Evolutionary conservation across 1,140 invertebrate species (phyloP), one percentile per base, ranked within the genome.

Genomic region (Diorhabda carinulata): DNA sequence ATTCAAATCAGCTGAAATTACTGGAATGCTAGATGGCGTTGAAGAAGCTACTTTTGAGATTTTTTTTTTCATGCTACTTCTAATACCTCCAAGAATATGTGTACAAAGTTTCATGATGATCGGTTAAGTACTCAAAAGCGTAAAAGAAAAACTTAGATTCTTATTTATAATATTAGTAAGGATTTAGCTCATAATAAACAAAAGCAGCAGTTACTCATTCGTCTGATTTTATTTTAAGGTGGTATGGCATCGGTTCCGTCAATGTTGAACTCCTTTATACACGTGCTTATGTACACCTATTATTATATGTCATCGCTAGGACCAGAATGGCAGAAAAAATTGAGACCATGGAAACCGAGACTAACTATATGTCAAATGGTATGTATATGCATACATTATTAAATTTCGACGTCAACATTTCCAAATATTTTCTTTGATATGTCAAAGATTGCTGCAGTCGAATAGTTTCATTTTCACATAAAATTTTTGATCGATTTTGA

Each of bases 281-380:
- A 82, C 57, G 72, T 78, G 4, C 61, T 84, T 0, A 82, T 82
- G 81, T 83, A 82, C 58, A 73, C 72, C 0, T 82, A 82, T 62
- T 82, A 82, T 52, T 74, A 74, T 4, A 5, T 81, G 41, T 72
- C 78, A 3, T 61, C 75, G 1, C 75, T 76, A 3, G 79, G 80
- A 68, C 73, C 78, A 9, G 71, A 69, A 0, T 61, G 78, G 43
- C 72, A 82, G 43, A 77, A 73, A 41, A 57, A 70, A 52, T 65
- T 83, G 45, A 66, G 60, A 41, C 76, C 75, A 3, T 72, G 82
- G 5, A 84, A 84, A 75, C 80, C 82, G 66, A 76, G 69, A 58
- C 76, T 84, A 25, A 84, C 83, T 3, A 76, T 80, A 5, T 77
- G 79, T 42, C 83, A 84, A 76, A 81, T 84, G 82, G 69, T 79